A percentile compares a stretch with the other conserved stretches of the same genome.
Conservation (phyloP, 2,113 vertebrate species). For the Amia ocellicauda region DNA sequence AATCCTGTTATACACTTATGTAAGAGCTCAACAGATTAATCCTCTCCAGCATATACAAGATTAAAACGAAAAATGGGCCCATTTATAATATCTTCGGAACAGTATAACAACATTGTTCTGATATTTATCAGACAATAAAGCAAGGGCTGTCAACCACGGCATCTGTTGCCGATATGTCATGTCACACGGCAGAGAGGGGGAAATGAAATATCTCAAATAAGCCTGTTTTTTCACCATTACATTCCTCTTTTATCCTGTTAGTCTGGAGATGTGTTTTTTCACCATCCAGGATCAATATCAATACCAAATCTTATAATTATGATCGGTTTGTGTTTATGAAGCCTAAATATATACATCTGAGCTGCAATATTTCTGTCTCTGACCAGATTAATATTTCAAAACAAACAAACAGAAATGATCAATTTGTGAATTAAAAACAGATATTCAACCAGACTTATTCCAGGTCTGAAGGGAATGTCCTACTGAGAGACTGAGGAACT, state of each 20-base stretch:
- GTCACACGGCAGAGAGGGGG: conserved; percentile 8
- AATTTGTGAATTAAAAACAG: not conserved
- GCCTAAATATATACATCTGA: not conserved
- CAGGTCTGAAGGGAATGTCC: too few relatives aligned
- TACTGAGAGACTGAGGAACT: too few relatives aligned
- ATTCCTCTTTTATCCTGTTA: conserved; percentile 7
- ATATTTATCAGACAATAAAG: conserved; percentile 33
- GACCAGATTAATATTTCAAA: not conserved
- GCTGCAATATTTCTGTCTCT: not conserved
- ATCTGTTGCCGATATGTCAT: conserved; percentile 22
- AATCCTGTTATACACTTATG: conserved; percentile 35
- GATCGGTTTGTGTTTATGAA: not conserved
- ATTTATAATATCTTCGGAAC: conserved; percentile 25
- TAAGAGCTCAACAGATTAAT: conserved; percentile 32
- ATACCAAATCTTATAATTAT: not conserved
- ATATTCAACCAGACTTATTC: too few relatives aligned
- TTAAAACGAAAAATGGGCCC: conserved; percentile 30
- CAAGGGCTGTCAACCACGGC: conserved; percentile 14
- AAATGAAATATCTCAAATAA: conserved; percentile 24
- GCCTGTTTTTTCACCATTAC: conserved; percentile 14
- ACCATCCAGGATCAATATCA: conserved; percentile 19
- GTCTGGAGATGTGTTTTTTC: conserved; percentile 13
- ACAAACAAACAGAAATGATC: not conserved
- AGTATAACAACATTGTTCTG: conserved; percentile 20
- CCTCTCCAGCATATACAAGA: conserved; percentile 26